Evolutionary conservation across 2,888 invertebrate genomes (phyloP).

Genomic region (Eilema sororculum): DNA sequence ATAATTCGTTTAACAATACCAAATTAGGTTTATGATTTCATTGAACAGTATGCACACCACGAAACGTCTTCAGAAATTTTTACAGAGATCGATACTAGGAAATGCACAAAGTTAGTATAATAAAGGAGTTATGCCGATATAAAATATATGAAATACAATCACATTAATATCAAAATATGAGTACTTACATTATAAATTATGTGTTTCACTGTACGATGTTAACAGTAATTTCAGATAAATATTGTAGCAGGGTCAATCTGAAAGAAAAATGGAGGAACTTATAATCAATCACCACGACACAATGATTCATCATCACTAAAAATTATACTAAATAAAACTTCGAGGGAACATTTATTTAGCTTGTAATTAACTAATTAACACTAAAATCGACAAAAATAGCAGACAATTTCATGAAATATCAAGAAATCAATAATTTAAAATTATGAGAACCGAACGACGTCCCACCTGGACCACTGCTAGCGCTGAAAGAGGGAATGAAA

Average conservation of each 20-base stretch:
- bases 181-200: conserved; percentile 73
- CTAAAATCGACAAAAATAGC: neutral
- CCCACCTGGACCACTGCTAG: conserved; percentile 83
- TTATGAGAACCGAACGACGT: conserved; percentile 53
- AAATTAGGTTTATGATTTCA: too few species aligned
- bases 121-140: neutral
- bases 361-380: neutral
- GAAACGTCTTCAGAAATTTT: neutral
- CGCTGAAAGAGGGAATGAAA: conserved; percentile 48
- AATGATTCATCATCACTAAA: neutral
- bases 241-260: conserved; percentile 78
- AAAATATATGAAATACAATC: conserved; percentile 3
- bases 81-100: neutral
- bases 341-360: neutral
- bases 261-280: conserved; percentile 58
- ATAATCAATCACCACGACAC: conserved; percentile 3
- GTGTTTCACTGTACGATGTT: conserved; percentile 63
- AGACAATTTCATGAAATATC: neutral
- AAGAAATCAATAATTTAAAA: neutral
- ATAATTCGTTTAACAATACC: too few species aligned
- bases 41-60: too few species aligned
- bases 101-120: neutral
- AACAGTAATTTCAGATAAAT: conserved; percentile 60
- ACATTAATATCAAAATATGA: neutral
- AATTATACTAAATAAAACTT: neutral